A percentile compares a stretch with the other conserved stretches of the same genome.
These are phyloP conservation scores for Gari tellinella DNA, from an alignment of 2,888 invertebrate species.

Conservation along the genomic window DNA sequence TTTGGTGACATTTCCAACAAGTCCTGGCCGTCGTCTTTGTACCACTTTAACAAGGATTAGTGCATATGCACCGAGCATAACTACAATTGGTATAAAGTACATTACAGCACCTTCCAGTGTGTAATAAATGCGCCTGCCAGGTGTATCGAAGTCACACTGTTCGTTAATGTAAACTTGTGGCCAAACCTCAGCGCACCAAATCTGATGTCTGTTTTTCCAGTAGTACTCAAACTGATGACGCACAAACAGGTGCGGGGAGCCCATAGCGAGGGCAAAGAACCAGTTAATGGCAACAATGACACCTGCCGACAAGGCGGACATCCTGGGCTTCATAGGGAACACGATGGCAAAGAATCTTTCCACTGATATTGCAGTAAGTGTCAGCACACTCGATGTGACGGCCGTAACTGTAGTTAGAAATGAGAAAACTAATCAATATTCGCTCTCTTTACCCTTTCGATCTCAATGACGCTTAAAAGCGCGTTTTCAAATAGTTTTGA, in stretches of 20 bases:
- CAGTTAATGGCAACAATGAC: slow-evolving; percentile 67
- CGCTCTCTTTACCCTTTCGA: too few species aligned
- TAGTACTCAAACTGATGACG: slow-evolving; percentile 54
- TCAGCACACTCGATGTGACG: slow-evolving; percentile 76
- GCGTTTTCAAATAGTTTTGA: too few species aligned
- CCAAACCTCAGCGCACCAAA: slow-evolving; percentile 78
- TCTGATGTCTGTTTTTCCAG: slow-evolving; percentile 71
- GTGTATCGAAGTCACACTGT: slow-evolving; percentile 47
- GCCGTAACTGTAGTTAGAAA: slow-evolving; percentile 71
- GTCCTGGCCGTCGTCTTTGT: slow-evolving; percentile 66
- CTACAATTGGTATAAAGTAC: slow-evolving; percentile 75
- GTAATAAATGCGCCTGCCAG: slow-evolving; percentile 69
- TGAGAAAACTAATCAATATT: too few species aligned
- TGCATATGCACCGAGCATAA: slow-evolving; percentile 76
- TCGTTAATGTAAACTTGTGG: slow-evolving; percentile 63
- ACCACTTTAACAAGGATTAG: slow-evolving; percentile 70
- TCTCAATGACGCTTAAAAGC: too few species aligned
- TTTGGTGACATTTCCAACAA: slow-evolving; percentile 35
- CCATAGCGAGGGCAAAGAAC: slow-evolving; percentile 67
- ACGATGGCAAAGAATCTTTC: slow-evolving; percentile 80
- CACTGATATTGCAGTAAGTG: slow-evolving; percentile 76
- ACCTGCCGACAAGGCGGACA: slow-evolving; percentile 52
- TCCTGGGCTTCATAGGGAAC: slow-evolving; percentile 71
- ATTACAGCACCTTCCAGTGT: slow-evolving; percentile 71
- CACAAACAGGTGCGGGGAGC: slow-evolving; percentile 73